phyloP scores from a whole-genome alignment of 1,140 invertebrate species.

The Drosophila nigrodunni region DNA sequence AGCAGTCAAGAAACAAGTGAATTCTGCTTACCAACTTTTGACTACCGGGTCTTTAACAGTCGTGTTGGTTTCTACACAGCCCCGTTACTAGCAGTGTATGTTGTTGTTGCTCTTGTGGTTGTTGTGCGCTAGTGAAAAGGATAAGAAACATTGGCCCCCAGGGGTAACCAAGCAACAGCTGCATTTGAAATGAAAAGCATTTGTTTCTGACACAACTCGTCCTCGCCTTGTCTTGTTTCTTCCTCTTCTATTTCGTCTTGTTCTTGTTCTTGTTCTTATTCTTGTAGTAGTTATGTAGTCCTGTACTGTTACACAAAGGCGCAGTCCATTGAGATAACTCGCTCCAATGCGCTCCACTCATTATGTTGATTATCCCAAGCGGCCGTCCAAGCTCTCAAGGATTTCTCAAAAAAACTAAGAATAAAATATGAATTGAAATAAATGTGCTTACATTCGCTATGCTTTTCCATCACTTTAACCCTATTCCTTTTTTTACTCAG shows the following conservation, averaged over 20 bases:
- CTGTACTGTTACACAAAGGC: conserved; percentile 19
- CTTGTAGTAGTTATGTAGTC: conserved; percentile 9
- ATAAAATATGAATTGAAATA: conserved; percentile 82
- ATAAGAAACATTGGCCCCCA: conserved; percentile 64
- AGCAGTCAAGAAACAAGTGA: no score
- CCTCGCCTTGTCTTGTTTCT: conserved; percentile 53
- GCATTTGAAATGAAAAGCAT: conserved; percentile 83
- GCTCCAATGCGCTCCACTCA: conserved; percentile 78
- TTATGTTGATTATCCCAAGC: conserved; percentile 80
- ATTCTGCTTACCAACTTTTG: no score
- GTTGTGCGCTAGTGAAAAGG: conserved; percentile 28
- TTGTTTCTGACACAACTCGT: conserved; percentile 82
- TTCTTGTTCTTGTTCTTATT: conserved; percentile 31
- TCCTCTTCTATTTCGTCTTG: conserved; percentile 48
- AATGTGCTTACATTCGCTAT: conserved; percentile 66
- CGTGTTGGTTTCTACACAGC: conserved; percentile 1
- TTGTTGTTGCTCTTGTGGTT: conserved; percentile 16
- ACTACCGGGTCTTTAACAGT: no score
- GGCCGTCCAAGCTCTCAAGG: conserved; percentile 45
- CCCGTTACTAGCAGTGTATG: background rate
- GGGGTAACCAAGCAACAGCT: conserved; percentile 79
- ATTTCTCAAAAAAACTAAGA: conserved; percentile 40
- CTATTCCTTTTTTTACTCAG: conserved; percentile 12
- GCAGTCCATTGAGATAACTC: conserved; percentile 66
- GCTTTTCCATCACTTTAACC: background rate